phyloP scores from a whole-genome alignment of 2,888 invertebrate species.

The Cabera pusaria region DNA sequence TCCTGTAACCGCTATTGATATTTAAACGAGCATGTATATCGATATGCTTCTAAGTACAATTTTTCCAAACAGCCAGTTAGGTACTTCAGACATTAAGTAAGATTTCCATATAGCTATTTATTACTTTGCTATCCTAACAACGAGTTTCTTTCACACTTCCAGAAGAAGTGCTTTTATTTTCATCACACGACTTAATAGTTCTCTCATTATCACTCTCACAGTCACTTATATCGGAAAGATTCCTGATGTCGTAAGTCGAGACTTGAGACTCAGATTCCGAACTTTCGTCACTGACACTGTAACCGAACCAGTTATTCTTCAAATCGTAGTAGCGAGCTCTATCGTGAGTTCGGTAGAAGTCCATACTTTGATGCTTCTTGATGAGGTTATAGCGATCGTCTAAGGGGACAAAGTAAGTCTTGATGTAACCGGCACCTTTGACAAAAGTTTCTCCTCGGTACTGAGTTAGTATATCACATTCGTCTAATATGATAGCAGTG shows the following conservation, averaged over 20 bases:
- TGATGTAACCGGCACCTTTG: constrained; percentile 87
- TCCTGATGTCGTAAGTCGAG: constrained; percentile 41
- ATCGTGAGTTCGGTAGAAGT: constrained; percentile 52
- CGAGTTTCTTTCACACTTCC: constrained; percentile 59
- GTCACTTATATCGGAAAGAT: constrained; percentile 40
- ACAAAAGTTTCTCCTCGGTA: constrained; percentile 88
- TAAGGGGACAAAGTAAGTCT: constrained; percentile 88
- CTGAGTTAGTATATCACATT: constrained; percentile 87
- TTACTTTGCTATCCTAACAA: constrained; percentile 46
- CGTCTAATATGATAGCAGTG: constrained; percentile 87
- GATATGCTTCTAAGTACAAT: no score
- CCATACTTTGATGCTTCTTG: constrained; percentile 56
- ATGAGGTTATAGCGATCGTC: constrained; percentile 84
- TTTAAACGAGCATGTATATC: no score
- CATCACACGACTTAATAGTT: constrained; percentile 36
- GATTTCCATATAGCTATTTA: no score
- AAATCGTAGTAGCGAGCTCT: constrained; percentile 50
- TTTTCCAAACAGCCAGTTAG: no score
- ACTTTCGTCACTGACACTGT: constrained; percentile 8
- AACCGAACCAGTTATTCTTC: constrained; percentile 43
- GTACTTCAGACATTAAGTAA: no score
- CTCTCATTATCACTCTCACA: constrained; percentile 29
- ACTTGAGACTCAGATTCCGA: constrained; percentile 37
- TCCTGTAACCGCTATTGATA: no score
- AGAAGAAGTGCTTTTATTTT: constrained; percentile 38